These are phyloP conservation scores for Troides helena DNA, from an alignment of 2,888 invertebrate genomes.

Conservation along the genomic window DNA sequence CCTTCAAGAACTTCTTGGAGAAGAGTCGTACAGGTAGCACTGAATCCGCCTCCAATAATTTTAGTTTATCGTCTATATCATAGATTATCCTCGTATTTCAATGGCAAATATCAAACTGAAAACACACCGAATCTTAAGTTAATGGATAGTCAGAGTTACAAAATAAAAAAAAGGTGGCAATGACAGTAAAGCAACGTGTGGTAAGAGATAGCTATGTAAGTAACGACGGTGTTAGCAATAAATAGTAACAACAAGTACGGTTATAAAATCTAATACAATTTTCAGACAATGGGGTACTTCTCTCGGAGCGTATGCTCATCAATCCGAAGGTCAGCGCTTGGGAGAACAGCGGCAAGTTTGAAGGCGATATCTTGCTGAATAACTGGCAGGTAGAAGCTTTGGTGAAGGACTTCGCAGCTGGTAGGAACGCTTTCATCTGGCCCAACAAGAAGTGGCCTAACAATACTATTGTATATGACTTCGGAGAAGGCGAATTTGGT, in stretches of 20 bases:
- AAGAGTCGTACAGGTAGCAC: conserved; percentile 35
- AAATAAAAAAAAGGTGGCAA: no score
- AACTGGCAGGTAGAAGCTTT: conserved; percentile 58
- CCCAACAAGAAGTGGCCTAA: conserved; percentile 65
- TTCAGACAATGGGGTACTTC: conserved; percentile 45
- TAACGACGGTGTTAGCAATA: no score
- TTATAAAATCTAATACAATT: no score
- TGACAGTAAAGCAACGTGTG: no score
- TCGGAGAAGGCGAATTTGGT: conserved; percentile 61
- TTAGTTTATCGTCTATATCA: no score
- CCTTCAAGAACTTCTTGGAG: conserved; percentile 58
- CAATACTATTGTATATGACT: conserved; percentile 61
- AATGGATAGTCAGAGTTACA: no score
- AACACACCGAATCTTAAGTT: no score
- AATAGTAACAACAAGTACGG: no score
- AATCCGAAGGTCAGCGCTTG: conserved; percentile 50
- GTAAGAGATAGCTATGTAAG: no score
- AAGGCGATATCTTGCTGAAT: conserved; percentile 67
- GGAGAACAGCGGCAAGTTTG: conserved; percentile 62
- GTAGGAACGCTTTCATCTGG: conserved; percentile 60
- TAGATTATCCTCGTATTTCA: no score
- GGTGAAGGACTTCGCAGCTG: conserved; percentile 53
- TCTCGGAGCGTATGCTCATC: conserved; percentile 39
- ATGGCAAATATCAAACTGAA: no score
- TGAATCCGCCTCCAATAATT: no score